Base-by-base conservation (phyloP, 2,113 vertebrate genomes). In the Lates calcarifer region DNA sequence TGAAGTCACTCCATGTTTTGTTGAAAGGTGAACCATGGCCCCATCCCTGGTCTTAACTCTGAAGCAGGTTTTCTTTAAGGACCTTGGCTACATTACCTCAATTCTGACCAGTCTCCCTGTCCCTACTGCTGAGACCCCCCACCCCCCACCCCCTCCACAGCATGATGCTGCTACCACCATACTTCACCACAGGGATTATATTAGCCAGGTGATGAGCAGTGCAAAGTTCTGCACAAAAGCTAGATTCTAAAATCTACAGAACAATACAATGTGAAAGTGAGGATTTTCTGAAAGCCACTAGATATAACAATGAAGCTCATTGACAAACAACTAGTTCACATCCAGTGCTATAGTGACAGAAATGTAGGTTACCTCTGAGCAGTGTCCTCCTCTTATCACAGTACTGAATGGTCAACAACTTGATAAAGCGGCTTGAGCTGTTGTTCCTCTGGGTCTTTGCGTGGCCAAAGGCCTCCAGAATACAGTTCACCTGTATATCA, bases 381-480 rank as follows among this genome's bases (percentile, higher is more conserved):
- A 96, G 89, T 2, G 90, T 94, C 82, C 79, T 96, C 72, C 89
- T 96, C 84, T 94, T 96, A 65, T 96, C 95, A 90, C 97, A 97
- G 94, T 97, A 98, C 7, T 97, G 97, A 15, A 99, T 80, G 29
- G 96, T 97, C 58, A 98, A 88, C 43, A 97, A 95, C 80, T 98
- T 97, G 61, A 97, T 96, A 79, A 97, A 97, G 74, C 97, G 96
- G 70, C 97, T 99, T 18, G 97, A 96, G 61, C 94, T 94, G 84
- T 91, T 90, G 88, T 95, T 99, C 77, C 95, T 94, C 0, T 91
- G 91, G n/a, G 97, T 98, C 90, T 94, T 97, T 47, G 98, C 97
- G 37, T 99, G 97, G 60, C 97, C 97, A 65, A 99, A 98, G 28
- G 96, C 96, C 89, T 99, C 97, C 84, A 99, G 90, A 64, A 99